Evolutionary conservation across 2,888 invertebrate species (phyloP), one percentile per base, ranked within the genome.

Genomic region (Erpobdella octoculata): DNA sequence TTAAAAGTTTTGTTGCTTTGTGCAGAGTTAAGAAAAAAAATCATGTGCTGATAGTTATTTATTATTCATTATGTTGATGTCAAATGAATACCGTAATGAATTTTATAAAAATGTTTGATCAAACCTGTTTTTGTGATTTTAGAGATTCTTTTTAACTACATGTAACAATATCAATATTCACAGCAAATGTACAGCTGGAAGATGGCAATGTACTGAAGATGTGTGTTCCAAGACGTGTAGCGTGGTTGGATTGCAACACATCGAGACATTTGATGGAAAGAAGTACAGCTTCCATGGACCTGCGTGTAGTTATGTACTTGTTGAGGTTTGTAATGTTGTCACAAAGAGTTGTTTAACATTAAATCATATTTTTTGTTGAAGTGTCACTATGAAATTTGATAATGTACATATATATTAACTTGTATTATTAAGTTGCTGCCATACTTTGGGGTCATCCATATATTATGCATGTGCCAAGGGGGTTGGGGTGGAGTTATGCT

Each of bases 231-330:
- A 77, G 33, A 77, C 77, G 5, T 80, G 80, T 71, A 75, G 73
- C 12, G 73, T 79, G 18, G 70, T 78, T 53, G 79, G 79, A 8
- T 67, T 78, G 62, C 77, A 78, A 25, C 79, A 80, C 67, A 70
- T 79, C 59, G 75, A 73, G n/a, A 80, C 80, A 1, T 81, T 81
- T 68, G 80, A 80, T 70, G 79, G 80, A 21, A 73, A 77, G 8
- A 71, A 74, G 28, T 78, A 77, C 72, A 76, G 77, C 31, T 78
- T 78, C 62, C 72, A 74, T 12, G 76, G 76, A 25, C 73, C 73
- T n/a, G 58, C 71, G 12, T 73, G 73, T 46, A 70, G 28, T 38
- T 73, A 73, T 61, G 53, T 48, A 9, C 67, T 73, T 15, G 71
- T 73, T 2, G 73, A 73, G 61, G 73, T 71, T 33, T 33, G 65